Evolutionary conservation across 2,113 vertebrate genomes (phyloP).

Genomic region (Nothoprocta pentlandii): DNA sequence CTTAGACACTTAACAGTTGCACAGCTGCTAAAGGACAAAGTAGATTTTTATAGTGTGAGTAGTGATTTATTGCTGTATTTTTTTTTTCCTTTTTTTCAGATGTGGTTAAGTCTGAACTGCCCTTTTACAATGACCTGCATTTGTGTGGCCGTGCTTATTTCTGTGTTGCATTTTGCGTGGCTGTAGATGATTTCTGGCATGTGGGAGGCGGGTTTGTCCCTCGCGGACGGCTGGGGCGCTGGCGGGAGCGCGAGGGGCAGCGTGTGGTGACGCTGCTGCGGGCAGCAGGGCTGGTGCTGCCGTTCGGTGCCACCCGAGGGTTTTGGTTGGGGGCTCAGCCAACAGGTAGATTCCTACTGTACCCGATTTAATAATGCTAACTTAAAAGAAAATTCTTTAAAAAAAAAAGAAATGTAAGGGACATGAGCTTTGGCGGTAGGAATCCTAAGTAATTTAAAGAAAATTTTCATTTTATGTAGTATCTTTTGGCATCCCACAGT

Average conservation of each 20-base stretch:
- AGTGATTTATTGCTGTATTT: background rate
- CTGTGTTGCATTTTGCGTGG: background rate
- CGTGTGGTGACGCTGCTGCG: background rate
- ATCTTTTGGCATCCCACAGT: slow-evolving; percentile 6
- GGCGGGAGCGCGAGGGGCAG: background rate
- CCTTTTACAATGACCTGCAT: background rate
- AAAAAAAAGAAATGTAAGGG: background rate
- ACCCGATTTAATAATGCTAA: slow-evolving; percentile 11
- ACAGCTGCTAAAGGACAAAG: background rate
- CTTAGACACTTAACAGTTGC: background rate
- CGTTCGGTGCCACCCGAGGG: no score
- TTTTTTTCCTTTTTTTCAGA: background rate
- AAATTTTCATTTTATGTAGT: slow-evolving; percentile 37
- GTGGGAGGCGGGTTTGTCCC: background rate
- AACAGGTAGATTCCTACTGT: background rate
- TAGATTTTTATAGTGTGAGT: background rate
- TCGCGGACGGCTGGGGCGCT: background rate
- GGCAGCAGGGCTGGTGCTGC: background rate
- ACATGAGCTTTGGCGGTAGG: background rate
- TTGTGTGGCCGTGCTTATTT: fast-evolving
- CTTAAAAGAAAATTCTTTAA: slow-evolving; percentile 1
- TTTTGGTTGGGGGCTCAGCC: no score
- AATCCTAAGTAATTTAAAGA: slow-evolving; percentile 31
- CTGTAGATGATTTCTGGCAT: background rate
- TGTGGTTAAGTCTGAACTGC: background rate